phyloP scores from a whole-genome alignment of 1,140 invertebrate genomes.

The Megalopta genalis region DNA sequence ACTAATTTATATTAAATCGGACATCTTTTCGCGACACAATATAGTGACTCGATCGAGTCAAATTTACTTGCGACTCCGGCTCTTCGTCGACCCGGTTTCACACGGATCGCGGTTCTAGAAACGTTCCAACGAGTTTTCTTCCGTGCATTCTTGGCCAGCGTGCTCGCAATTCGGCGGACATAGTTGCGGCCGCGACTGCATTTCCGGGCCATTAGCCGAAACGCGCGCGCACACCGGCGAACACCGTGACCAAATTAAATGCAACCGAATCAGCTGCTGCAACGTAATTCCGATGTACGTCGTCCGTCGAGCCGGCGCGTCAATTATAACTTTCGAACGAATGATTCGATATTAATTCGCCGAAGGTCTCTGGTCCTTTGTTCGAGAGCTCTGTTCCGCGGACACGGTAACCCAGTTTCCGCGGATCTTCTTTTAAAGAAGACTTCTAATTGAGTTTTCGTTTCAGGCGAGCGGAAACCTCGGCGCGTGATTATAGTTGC shows the following conservation, averaged over 20 bases:
- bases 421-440: no score
- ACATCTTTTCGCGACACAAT: no score
- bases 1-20: no score
- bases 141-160: no score
- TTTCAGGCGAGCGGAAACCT: slow-evolving; percentile 3
- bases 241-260: slow-evolving; percentile 32
- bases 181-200: no score
- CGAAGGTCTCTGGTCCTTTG: not conserved
- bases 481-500: no score
- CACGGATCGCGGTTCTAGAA: no score
- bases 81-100: no score
- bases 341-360: slow-evolving; percentile 35
- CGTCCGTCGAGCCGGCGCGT: slow-evolving; percentile 19
- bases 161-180: not conserved
- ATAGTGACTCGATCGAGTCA: no score
- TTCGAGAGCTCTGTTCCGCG: not conserved
- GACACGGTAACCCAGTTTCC: not conserved
- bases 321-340: slow-evolving; percentile 36
- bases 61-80: no score
- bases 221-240: not conserved
- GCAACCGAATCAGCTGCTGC: slow-evolving; percentile 26
- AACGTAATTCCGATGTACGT: slow-evolving; percentile 20
- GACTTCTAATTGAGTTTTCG: not conserved
- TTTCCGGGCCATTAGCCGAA: not conserved
- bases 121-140: no score